phyloP scores from a whole-genome alignment of 2,888 invertebrate species.

The Agriopis leucophaearia region DNA sequence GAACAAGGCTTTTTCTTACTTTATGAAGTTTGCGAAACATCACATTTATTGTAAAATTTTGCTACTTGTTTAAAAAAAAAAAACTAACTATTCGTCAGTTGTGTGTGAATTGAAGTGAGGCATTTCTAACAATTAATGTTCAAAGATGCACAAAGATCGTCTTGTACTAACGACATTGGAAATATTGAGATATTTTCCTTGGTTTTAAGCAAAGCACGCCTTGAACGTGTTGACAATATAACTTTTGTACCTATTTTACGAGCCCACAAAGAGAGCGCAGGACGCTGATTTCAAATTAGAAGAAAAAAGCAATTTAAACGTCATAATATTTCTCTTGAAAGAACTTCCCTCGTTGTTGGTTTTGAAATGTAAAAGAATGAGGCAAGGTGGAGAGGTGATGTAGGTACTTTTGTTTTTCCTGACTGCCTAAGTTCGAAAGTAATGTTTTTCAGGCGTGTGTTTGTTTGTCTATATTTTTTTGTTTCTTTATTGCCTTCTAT shows the following conservation, averaged over 20 bases:
- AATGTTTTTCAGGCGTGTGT: no score
- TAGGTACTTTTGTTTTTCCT: no score
- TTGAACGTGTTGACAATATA: constrained; percentile 20
- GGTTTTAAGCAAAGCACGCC: constrained; percentile 18
- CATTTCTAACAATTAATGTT: not conserved
- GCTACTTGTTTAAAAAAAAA: not conserved
- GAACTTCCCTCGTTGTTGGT: constrained; percentile 27
- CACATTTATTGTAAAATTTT: no score
- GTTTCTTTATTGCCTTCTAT: no score
- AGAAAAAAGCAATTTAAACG: constrained; percentile 38
- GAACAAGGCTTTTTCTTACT: no score
- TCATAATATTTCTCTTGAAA: constrained; percentile 41
- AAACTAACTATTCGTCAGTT: not conserved
- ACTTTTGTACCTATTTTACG: constrained; percentile 29
- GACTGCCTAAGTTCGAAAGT: no score
- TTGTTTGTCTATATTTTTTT: no score
- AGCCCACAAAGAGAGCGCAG: constrained; percentile 33
- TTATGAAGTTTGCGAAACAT: not conserved
- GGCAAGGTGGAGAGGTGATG: not conserved
- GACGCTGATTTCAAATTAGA: constrained; percentile 44
- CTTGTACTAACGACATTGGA: constrained; percentile 3
- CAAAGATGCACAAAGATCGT: constrained; percentile 1
- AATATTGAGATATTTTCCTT: constrained; percentile 38
- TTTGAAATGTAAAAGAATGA: constrained; percentile 17
- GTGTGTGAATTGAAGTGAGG: not conserved